Evolutionary conservation across 2,113 vertebrate species (phyloP), one percentile per base, ranked within the genome.

Genomic region (Sinocyclocheilus maitianheensis): DNA sequence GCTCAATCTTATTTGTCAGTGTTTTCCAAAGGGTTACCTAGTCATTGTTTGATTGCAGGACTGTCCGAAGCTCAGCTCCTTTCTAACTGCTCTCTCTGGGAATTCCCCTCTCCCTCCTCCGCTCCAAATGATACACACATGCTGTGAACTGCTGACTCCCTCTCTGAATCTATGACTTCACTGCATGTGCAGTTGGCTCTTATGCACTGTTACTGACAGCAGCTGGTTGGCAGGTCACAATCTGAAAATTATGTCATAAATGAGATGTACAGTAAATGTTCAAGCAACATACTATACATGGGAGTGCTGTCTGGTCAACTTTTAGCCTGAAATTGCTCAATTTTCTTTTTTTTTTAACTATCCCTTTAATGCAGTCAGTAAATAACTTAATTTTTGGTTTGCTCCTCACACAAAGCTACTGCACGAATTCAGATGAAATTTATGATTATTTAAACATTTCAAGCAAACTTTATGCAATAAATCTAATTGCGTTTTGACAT

Each of bases 21-120:
- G 43, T 67, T 81, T 81, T 65, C n/a, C 37, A 46, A 63, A 48
- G 37, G 7, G 60, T 48, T 67, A 34, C 30, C 30, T 34, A 48
- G 51, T 67, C 78, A 81, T 60, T 62, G 12, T 62, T 79, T n/a
- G 3, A 10, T 13, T 22, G 60, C 13, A 79, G 30, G 24, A n/a
- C 30, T 3, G 16, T 12, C 74, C 3, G 65, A 6, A 69, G 75
- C 51, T 5, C 24, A 26, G 51, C 76, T 58, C 4, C 53, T 48
- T 63, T n/a, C 79, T 26, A 6, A 24, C 30, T 0, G 1, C 58
- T 40, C 78, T 80, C 78, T 81, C 79, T 46, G 24, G 79, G 79
- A 81, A 81, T 67, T 12, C 79, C 79, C 76, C 76, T 18, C 24
- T 77, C 40, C 43, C 62, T 81, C 62, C 43, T 48, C 79, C 40